These are phyloP conservation scores for Triplophysa yarkandensis DNA, from an alignment of 2,797 vertebrate species.

Conservation along the genomic window DNA sequence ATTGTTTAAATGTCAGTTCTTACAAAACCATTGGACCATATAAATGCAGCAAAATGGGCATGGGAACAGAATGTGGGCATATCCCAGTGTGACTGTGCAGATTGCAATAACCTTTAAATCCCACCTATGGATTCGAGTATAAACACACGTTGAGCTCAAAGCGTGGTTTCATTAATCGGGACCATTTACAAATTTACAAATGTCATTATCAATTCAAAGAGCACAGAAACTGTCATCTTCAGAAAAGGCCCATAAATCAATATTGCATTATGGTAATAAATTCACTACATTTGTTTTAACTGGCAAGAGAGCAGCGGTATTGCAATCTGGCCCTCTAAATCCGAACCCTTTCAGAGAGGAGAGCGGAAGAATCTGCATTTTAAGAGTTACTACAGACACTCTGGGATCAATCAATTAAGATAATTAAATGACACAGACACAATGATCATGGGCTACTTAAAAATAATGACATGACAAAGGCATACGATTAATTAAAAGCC, in stretches of 20 bases:
- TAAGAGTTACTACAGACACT: slow-evolving; percentile 36
- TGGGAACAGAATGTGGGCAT: background rate
- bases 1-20: slow-evolving; percentile 14
- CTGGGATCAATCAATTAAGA: slow-evolving; percentile 32
- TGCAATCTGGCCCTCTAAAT: slow-evolving; percentile 6
- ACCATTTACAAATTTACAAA: too few species aligned
- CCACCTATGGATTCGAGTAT: too few species aligned
- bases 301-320: background rate
- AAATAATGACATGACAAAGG: background rate
- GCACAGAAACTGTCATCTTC: background rate
- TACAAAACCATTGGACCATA: background rate
- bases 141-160: too few species aligned
- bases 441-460: background rate
- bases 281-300: background rate
- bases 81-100: background rate
- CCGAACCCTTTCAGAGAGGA: slow-evolving; percentile 20
- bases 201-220: background rate
- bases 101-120: too few species aligned
- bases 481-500: background rate
- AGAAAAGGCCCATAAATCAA: background rate
- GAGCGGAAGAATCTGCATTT: slow-evolving; percentile 17
- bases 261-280: slow-evolving; percentile 14
- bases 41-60: background rate
- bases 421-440: slow-evolving; percentile 40
- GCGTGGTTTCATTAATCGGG: too few species aligned